Base-by-base conservation (phyloP, 2,113 vertebrate genomes). In the Rhinoderma darwinii region DNA sequence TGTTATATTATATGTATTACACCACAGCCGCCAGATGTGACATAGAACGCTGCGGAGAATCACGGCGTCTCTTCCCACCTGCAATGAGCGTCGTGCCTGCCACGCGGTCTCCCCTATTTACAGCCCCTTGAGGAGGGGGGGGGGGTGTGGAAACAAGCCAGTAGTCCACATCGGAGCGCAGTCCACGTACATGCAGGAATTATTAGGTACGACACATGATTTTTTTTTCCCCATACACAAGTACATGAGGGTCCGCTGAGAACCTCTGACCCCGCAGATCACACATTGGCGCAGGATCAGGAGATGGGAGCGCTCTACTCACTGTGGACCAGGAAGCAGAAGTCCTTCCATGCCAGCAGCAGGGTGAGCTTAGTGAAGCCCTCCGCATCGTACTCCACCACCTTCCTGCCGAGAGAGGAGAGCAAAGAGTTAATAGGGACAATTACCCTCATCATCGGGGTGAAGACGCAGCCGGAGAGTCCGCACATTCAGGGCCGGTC, bases 281-380 rank as follows among this genome's bases (percentile, higher is more conserved):
- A 50, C 43, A 15, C 73, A n/a, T n/a, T n/a, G n/a, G n/a, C n/a
- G n/a, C n/a, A n/a, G n/a, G n/a, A n/a, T n/a, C n/a, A n/a, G n/a
- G n/a, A n/a, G n/a, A n/a, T n/a, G n/a, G 74, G 68, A 86, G 90
- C 91, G 90, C 27, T 73, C 77, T 94, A 96, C 94, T 96, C 92
- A 99, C 98, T 97, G 88, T 99, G 98, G 59, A 99, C 98, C 77
- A 99, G 95, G 92, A 99, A 99, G 92, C 97, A 99, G 90, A 99
- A 99, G 87, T 99, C 97, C 89, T 97, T 99, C 97, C 97, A 99
- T 96, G 98, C 97, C 89, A 99, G 95, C 63, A 99, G 93, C 86
- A 99, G 95, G 8, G 97, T 99, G 89, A 99, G 96, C 90, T 99
- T 99, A 86, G 98, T 99, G 92, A 99, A 99, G 88, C 98, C 98